Evolutionary conservation across 2,888 invertebrate genomes (phyloP), one percentile per base, ranked within the genome.

Genomic region (Liposcelis brunnea): DNA sequence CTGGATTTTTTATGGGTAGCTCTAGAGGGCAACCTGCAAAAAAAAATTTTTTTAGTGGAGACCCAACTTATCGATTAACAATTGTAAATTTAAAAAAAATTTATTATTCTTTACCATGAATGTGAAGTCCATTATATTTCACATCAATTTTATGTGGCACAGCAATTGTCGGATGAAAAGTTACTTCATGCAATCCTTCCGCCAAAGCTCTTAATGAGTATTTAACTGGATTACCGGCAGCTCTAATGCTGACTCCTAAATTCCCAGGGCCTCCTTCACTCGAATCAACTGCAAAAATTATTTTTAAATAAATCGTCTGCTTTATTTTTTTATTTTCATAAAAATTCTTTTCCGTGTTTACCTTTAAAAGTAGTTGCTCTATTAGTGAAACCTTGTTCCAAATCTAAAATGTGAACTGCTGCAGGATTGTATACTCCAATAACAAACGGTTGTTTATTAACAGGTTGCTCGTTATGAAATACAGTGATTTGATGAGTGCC

Each of bases 121-220:
- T 69, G 10, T 86, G 86, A 35, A 87, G 77, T 40, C 83, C 86
- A 61, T 91, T 90, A 66, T 87, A 91, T 53, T 80, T 75, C 43
- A 94, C 72, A 49, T 82, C 76, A 47, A 95, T 72, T 54, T 82
- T 74, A 61, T 95, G 93, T 2, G 89, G 83, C 16, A 91, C 85
- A 2, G 87, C 82, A 33, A 83, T 68, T 1, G 80, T 76, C 0
- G 94, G 94, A 60, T 87, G 86, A 65, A 90, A 93, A 48, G 83
- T 77, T 21, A 86, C 77, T 63, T 85, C 84, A 64, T 83, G 82
- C 45, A 83, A 67, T 21, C 81, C 78, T 53, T 77, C 77, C 35
- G 72, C 67, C 47, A 72, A 71, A 46, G 83, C 76, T 15, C 84
- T 69, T 50, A 91, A 75, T 49, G 82, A 75, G 59, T 87, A 84